Evolutionary conservation across 2,113 vertebrate species (phyloP), one percentile per base, ranked within the genome.

Genomic region (Pachypanchax playfairii): DNA sequence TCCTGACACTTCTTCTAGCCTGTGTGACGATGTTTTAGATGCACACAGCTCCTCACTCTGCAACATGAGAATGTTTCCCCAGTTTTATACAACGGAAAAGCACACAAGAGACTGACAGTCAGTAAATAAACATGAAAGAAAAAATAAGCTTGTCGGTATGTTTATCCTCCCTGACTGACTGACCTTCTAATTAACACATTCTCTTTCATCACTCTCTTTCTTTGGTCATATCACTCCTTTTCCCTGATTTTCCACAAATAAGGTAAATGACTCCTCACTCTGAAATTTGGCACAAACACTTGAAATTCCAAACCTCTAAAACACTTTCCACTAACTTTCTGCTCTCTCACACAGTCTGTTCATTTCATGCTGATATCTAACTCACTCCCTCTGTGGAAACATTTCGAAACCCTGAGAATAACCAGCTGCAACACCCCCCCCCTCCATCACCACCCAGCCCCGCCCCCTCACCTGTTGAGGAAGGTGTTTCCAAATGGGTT

Each of bases 401-500:
- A 15, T 46, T 28, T 42, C 49, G 39, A 65, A 2, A 1, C 33
- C 9, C 9, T 69, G 57, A 18, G 53, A 70, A 47, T 21, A 17
- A 48, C 51, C 13, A 14, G 13, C 1, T 2, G 22, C 15, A n/a
- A n/a, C n/a, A n/a, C n/a, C n/a, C n/a, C n/a, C n/a, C n/a, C n/a
- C n/a, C n/a, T n/a, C n/a, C n/a, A n/a, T n/a, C n/a, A n/a, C n/a
- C n/a, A n/a, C n/a, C n/a, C n/a, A n/a, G n/a, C n/a, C n/a, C n/a
- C n/a, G n/a, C 33, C 14, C 41, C 41, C 86, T 87, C 76, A 96
- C 96, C 96, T 94, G 83, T 97, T 98, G 12, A 98, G 95, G 77
- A 98, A 98, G 6, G 93, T 93, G 75, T 95, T 97, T 41, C 96
- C 96, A 0, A 97, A 98, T 0, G 96, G 94, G 70, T 94, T 95